Conservation (phyloP, 2,797 vertebrate species). For the Atherinosoma microstoma region DNA sequence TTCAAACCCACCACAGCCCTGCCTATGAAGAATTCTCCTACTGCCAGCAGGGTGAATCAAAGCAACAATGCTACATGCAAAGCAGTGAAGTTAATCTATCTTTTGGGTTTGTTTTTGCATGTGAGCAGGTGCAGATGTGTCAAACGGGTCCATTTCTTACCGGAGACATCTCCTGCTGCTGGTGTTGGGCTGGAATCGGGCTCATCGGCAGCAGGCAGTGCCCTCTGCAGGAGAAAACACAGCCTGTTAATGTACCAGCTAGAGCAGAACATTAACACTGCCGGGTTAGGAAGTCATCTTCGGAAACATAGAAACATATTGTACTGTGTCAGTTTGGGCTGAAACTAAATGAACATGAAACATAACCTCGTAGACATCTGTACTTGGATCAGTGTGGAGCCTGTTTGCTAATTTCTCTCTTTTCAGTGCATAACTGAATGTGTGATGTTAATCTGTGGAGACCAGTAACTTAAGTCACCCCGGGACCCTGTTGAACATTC, state of each 20-base stretch:
- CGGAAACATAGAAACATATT: background rate
- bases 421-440: background rate
- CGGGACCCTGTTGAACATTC: background rate
- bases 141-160: conserved; percentile 55
- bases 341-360: conserved; percentile 1
- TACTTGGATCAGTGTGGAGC: too few relatives aligned
- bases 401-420: background rate
- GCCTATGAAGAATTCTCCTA: background rate
- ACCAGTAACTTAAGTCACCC: background rate
- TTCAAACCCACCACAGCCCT: conserved; percentile 1
- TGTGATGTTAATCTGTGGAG: background rate
- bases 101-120: too few relatives aligned
- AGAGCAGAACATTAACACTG: conserved; percentile 22
- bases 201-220: conserved; percentile 55
- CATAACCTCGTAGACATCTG: background rate
- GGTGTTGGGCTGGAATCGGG: conserved; percentile 42
- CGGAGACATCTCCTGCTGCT: conserved; percentile 50
- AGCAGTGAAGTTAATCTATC: background rate
- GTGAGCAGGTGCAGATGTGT: background rate
- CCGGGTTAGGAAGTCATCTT: conserved; percentile 10
- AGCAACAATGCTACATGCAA: background rate
- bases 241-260: conserved; percentile 3
- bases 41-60: background rate
- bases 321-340: background rate
- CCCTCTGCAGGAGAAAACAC: conserved; percentile 69